Evolutionary conservation across 2,113 vertebrate genomes (phyloP), one percentile per base, ranked within the genome.

Genomic region (Propithecus coquereli): DNA sequence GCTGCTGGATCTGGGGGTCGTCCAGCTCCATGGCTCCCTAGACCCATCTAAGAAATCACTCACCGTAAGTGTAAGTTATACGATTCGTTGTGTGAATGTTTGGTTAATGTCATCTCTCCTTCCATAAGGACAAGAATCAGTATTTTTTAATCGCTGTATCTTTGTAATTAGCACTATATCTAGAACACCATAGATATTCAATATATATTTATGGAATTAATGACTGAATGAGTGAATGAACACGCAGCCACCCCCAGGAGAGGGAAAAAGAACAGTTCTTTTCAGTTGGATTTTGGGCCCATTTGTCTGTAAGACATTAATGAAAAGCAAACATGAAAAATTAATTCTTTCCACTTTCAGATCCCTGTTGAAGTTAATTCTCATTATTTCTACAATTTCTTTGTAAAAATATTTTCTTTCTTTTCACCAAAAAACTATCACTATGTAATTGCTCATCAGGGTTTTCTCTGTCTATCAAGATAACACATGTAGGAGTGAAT

Each of bases 401-500:
- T 3, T 63, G 25, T 94, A 74, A 96, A 96, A 96, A 79, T 93
- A 94, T 77, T 74, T 96, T 96, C 40, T 97, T 94, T 37, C 45
- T 92, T 97, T 94, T 84, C 61, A 80, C 43, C 93, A 68, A 97
- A 71, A 94, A 95, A 93, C n/a, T 50, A 68, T 68, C 81, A 90
- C 81, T 73, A 25, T 80, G n/a, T 96, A 52, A 95, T 98, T 98
- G 87, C 77, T 97, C 66, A 66, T 34, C 77, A 95, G 94, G n/a
- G 54, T 98, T 98, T 97, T 96, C 74, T 97, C 73, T 95, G n/a
- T 90, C 71, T 95, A 87, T 96, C 90, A 93, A 70, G 82, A 74
- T 96, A 96, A 63, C 50, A 86, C 76, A 81, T 80, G 74, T 96
- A 97, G 95, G 91, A 97, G 93, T 96, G 77, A 97, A 93, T 97